Percentiles rank a stretch among this genome's conserved stretches.
Conservation (phyloP, 2,797 vertebrate species). For the Darevskia mixta region DNA sequence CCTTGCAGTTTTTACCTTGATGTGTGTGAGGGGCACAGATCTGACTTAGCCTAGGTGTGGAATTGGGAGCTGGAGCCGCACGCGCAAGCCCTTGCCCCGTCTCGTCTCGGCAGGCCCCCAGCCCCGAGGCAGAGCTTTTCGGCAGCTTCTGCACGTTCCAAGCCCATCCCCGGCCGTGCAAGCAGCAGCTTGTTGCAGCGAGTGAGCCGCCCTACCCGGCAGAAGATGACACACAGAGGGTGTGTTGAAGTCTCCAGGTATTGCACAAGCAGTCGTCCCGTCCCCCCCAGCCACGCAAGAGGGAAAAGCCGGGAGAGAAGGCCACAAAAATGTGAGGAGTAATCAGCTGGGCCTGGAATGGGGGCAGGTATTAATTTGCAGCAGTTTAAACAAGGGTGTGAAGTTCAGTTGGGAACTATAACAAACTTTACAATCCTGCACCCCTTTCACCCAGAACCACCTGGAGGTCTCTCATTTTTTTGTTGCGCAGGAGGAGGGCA, state of each 20-base stretch:
- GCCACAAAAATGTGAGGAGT: neutral
- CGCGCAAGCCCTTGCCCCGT: conserved; percentile 50
- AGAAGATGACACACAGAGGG: conserved; percentile 45
- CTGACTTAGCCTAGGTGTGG: neutral
- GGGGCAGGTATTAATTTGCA: neutral
- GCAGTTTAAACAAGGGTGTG: neutral
- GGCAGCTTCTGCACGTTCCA: conserved; percentile 60
- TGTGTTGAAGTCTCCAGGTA: conserved; percentile 34
- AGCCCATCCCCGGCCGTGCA: conserved; percentile 33
- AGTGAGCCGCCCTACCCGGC: conserved; percentile 57
- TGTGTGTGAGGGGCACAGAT: neutral
- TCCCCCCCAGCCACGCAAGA: neutral
- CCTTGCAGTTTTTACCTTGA: neutral
- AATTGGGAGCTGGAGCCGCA: conserved; percentile 36
- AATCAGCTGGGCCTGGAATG: neutral
- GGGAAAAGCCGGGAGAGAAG: conserved; percentile 8
- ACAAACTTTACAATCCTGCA: neutral
- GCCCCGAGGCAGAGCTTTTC: conserved; percentile 69
- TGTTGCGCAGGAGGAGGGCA: neutral
- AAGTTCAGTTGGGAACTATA: neutral
- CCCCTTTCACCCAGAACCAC: neutral
- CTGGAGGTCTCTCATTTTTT: neutral
- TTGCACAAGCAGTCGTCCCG: conserved; percentile 12
- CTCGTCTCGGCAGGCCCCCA: conserved; percentile 48
- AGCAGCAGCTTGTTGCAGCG: conserved; percentile 67